Base-by-base conservation (phyloP, 2,113 vertebrate genomes). In the Callospermophilus lateralis region DNA sequence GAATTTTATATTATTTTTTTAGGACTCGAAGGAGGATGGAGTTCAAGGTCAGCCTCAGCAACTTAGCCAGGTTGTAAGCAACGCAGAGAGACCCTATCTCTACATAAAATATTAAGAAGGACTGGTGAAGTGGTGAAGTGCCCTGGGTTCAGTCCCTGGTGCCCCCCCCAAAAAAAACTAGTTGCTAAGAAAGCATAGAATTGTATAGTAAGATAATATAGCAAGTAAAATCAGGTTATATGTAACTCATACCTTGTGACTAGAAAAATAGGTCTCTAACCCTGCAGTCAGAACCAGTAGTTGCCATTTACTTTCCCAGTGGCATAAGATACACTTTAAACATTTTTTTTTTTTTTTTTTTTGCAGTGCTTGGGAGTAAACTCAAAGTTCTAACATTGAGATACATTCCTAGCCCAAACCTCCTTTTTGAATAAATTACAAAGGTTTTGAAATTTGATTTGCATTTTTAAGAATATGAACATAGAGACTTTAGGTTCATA, bases 1-100 rank as follows among this genome's bases (percentile, higher is more conserved):
- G 39, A 79, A 74, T 90, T 93, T 90, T 42, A 95, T 93, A 90
- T 94, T 45, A 45, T 45, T 45, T 45, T 88, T 97, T 77, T 16
- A 53, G 73, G 10, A 81, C 55, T 96, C 70, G 45, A 81, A 84
- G 7, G 55, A 24, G 20, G 55, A 58, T 58, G 2, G 55, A 58
- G 55, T 58, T 58, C 55, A 58, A 58, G 55, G 55, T 58, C 55
- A 58, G 55, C 55, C 55, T 58, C 55, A 58, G 19, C 55, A 58
- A 22, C 7, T 58, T 58, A 22, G 20, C 20, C 3, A 53, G 51
- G 51, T 15, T 1, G 0, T 53, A 53, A 58, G 19, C 55, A 58
- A 58, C 7, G 8, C 20, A 22, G 20, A 6, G 20, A 58, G 55
- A 58, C 55, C 6, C 55, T 58, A 6, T 58, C 2, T 58, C 55